Evolutionary conservation across 1,140 invertebrate genomes (phyloP), one percentile per base, ranked within the genome.

Genomic region (Bombus superbus): DNA sequence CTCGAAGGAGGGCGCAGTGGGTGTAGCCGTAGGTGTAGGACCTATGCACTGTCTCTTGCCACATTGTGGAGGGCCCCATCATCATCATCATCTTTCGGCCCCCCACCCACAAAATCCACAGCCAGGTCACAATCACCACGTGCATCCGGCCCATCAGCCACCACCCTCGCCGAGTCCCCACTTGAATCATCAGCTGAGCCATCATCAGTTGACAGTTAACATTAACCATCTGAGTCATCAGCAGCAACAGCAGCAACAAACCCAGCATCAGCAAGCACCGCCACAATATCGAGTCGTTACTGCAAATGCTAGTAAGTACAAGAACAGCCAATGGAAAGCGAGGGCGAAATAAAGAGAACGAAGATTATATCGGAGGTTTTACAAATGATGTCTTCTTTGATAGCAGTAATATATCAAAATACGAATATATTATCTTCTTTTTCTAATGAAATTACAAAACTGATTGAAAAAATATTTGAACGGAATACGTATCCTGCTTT

Each of bases 21-120:
- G 93, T 88, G 93, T 94, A 76, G 92, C 93, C 77, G 91, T 94
- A 35, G 92, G 93, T 73, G 90, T 93, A 86, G 93, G 90, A 68
- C 89, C 92, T 35, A 94, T 94, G 93, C 94, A 95, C 86, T 94
- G 94, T 88, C 82, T 94, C 42, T 77, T 94, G 81, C 94, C 94
- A 47, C 94, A 93, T 82, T 94, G 94, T 88, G 92, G 89, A 86
- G 93, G 92, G 42, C 91, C 93, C 6, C 92, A 94, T 78, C 94
- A 94, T 71, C 93, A 92, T 5, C 93, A 93, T 59, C 94, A 94
- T 74, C 89, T 94, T 79, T 90, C 93, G 86, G 89, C 86, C 25
- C 91, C 93, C 10, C 94, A 95, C 91, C 92, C 93, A 25, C 94
- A 93, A 64, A 94, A 93, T 86, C 90, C 92, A n/a, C 90, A 91